A percentile compares a stretch with the other conserved stretches of the same genome.
These are phyloP conservation scores for Aphaenogaster rudis DNA, from an alignment of 1,140 invertebrate species.

Conservation along the genomic window DNA sequence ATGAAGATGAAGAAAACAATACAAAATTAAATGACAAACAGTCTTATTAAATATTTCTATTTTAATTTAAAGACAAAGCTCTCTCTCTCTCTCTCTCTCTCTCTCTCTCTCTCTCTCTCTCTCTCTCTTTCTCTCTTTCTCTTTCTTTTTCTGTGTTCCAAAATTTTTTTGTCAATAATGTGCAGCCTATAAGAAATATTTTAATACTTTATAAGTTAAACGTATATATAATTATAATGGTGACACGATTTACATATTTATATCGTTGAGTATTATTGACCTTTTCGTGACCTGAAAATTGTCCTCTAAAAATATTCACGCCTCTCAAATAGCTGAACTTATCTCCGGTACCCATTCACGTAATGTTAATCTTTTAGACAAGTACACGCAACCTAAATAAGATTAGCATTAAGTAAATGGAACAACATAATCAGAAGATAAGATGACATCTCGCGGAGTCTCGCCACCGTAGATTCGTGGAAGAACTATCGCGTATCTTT, in stretches of 20 bases:
- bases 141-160: not conserved
- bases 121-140: not conserved
- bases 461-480: not conserved
- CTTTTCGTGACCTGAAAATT: not conserved
- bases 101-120: not conserved
- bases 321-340: not conserved
- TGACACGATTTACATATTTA: not conserved
- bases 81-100: not conserved
- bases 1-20: not conserved
- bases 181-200: not conserved
- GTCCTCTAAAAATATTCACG: not conserved
- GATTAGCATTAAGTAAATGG: constrained; percentile 17
- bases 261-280: constrained; percentile 8
- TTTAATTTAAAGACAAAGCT: too few species aligned
- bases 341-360: not conserved
- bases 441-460: not conserved
- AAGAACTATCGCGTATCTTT: not conserved
- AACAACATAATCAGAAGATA: constrained; percentile 21
- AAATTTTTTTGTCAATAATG: not conserved
- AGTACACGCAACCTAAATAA: constrained; percentile 34
- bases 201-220: not conserved
- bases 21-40: not conserved
- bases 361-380: constrained; percentile 25
- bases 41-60: not conserved
- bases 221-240: not conserved